phyloP scores from a whole-genome alignment of 1,140 invertebrate genomes.

The Nephila pilipes region DNA sequence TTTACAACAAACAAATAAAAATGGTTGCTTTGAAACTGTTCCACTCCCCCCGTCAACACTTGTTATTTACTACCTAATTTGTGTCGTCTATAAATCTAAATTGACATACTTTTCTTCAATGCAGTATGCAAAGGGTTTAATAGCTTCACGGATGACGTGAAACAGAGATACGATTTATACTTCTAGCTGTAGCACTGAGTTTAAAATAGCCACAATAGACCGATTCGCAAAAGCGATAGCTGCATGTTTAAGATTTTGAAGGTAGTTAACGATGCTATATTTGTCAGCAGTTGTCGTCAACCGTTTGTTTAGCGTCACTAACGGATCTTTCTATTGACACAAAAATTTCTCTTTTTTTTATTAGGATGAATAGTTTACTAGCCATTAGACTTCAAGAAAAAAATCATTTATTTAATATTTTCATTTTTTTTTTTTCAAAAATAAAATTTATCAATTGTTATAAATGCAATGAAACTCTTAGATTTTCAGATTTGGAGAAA shows the following conservation, averaged over 20 bases:
- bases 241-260: background rate
- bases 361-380: no score
- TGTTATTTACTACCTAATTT: background rate
- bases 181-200: background rate
- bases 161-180: background rate
- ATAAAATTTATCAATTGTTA: no score
- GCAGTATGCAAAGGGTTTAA: background rate
- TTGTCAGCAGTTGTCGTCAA: background rate
- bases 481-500: no score
- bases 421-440: no score
- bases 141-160: background rate
- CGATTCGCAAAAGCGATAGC: background rate
- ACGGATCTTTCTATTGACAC: no score
- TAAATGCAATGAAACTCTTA: no score
- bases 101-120: background rate
- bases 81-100: background rate
- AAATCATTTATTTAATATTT: no score
- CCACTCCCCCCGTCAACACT: background rate
- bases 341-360: no score
- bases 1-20: background rate
- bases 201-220: slow-evolving; percentile 21
- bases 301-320: no score
- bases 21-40: background rate
- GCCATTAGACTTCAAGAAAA: no score
- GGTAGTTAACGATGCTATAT: background rate